These are phyloP conservation scores for Phenacoccus solenopsis DNA, from an alignment of 1,140 invertebrate species.

Conservation along the genomic window DNA sequence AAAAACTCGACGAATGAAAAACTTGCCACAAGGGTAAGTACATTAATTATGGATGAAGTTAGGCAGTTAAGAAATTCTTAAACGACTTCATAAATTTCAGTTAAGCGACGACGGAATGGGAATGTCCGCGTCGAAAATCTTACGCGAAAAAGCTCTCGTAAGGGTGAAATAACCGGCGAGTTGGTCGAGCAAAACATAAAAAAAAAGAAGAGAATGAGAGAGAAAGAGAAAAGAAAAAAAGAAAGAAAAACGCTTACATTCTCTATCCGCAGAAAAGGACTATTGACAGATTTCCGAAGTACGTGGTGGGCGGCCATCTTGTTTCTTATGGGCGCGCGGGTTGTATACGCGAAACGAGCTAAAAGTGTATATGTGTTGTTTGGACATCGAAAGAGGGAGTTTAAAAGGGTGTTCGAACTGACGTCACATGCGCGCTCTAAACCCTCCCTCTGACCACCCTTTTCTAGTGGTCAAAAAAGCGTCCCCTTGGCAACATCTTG, in stretches of 20 bases:
- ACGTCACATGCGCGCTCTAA: constrained; percentile 15
- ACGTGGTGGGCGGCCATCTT: constrained; percentile 12
- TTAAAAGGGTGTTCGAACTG: constrained; percentile 15
- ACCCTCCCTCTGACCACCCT: constrained; percentile 15
- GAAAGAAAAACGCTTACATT: background rate
- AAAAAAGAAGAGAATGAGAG: background rate
- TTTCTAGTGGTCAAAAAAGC: constrained; percentile 16
- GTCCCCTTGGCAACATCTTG: constrained; percentile 16
- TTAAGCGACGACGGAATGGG: background rate
- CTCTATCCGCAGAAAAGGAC: background rate
- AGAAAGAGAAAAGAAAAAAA: background rate
- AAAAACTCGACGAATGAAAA: background rate
- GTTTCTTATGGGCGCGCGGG: constrained; percentile 13
- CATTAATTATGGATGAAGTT: background rate
- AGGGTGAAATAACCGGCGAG: background rate
- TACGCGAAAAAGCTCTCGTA: background rate
- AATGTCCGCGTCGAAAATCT: background rate
- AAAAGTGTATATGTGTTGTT: constrained; percentile 14
- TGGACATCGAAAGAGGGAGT: constrained; percentile 15
- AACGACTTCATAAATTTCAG: background rate
- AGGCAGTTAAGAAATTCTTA: background rate
- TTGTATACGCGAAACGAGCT: background rate
- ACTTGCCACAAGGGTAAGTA: background rate
- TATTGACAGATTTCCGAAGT: constrained; percentile 12
- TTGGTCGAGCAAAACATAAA: background rate